Evolutionary conservation across 2,888 invertebrate genomes (phyloP), one percentile per base, ranked within the genome.

Genomic region (Glomeris marginata): DNA sequence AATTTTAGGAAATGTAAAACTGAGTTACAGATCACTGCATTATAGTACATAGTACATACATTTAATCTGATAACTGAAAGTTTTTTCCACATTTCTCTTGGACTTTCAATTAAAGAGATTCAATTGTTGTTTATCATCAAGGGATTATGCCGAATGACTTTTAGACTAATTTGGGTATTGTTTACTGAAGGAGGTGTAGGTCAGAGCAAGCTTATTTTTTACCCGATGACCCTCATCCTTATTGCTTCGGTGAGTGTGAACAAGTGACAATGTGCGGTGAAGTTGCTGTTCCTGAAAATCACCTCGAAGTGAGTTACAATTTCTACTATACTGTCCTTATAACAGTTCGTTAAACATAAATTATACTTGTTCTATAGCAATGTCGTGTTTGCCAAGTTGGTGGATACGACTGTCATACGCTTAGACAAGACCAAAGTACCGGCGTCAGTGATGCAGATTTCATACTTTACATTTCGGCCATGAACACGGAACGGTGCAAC

Each of bases 401-500:
- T 0, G 90, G 90, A 0, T 84, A 84, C 63, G 77, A 81, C 61
- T 91, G 91, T 64, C 57, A 57, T 16, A 54, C 56, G 34, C 45
- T 47, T 28, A 58, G 56, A 11, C 90, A 2, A 81, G 86, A 15
- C 1, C 48, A 57, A 38, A 67, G 71, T 0, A 54, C 55, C 11
- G 73, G 73, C 2, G 66, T 73, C n/a, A 72, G 75, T 48, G 77
- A 84, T 58, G 81, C 91, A 0, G 95, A 98, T 70, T 98, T 97
- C 67, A 81, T 98, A 1, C 80, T 98, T 57, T 98, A 97, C 68
- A 90, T 98, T 6, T 94, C 94, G 4, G 92, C 95, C 0, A 78
- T 88, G 63, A 84, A 90, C 66, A 91, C 94, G 0, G 83, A 84
- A 59, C 72, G 94, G n/a, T 98, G 98, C 66, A 78, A 81, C 55